phyloP scores from a whole-genome alignment of 1,140 invertebrate species.

The Diploscapter pachys region DNA sequence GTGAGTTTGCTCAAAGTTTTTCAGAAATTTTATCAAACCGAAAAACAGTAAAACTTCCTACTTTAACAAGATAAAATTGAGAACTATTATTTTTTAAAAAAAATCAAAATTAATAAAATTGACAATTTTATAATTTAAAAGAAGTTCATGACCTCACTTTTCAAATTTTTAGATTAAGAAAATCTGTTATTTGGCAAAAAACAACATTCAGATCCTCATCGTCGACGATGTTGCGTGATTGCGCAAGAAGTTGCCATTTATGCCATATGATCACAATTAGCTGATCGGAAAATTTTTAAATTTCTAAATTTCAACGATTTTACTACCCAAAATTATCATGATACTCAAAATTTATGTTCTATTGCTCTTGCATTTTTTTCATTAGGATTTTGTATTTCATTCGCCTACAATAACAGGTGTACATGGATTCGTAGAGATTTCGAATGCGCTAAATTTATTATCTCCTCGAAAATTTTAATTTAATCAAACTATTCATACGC shows the following conservation, averaged over 20 bases:
- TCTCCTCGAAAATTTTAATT: too few relatives aligned
- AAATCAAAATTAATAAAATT: not conserved
- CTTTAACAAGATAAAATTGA: not conserved
- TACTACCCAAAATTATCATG: too few relatives aligned
- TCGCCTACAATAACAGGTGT: too few relatives aligned
- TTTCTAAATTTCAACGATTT: too few relatives aligned
- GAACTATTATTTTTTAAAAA: slow-evolving; percentile 1
- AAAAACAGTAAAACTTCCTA: not conserved
- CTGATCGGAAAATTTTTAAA: too few relatives aligned
- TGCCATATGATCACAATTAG: slow-evolving; percentile 21
- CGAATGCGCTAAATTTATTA: too few relatives aligned
- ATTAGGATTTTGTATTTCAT: too few relatives aligned
- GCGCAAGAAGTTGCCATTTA: slow-evolving; percentile 22
- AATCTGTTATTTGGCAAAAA: not conserved
- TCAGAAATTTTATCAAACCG: not conserved
- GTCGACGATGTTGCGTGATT: slow-evolving; percentile 26
- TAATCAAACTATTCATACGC: too few relatives aligned
- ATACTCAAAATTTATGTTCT: too few relatives aligned
- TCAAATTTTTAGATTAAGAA: not conserved
- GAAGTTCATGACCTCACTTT: not conserved
- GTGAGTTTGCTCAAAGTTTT: not conserved
- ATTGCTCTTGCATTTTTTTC: too few relatives aligned
- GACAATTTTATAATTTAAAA: slow-evolving; percentile 16
- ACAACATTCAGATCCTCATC: slow-evolving; percentile 17
- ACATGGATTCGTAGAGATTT: too few relatives aligned